Conservation (phyloP, 2,888 invertebrate genomes). For the Phaedon cochleariae region DNA sequence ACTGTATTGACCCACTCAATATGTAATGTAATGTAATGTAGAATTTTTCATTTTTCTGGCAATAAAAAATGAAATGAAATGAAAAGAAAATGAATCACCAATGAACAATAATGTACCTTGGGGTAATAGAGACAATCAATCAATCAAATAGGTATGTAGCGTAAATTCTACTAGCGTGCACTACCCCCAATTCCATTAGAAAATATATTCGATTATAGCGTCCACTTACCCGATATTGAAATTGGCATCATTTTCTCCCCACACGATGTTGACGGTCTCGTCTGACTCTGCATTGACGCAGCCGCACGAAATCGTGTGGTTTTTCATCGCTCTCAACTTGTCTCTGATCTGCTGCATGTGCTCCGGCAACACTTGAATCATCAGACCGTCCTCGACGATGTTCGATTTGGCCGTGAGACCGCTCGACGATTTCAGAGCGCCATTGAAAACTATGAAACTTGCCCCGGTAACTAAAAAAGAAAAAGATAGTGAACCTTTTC, state of each 20-base stretch:
- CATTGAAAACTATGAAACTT: slow-evolving; percentile 89
- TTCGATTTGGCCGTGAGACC: slow-evolving; percentile 84
- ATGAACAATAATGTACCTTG: too few species aligned
- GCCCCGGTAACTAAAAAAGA: slow-evolving; percentile 84
- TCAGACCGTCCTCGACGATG: slow-evolving; percentile 88
- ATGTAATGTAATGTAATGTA: too few species aligned
- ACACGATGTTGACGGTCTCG: slow-evolving; percentile 77
- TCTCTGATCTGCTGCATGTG: slow-evolving; percentile 76
- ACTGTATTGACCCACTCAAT: too few species aligned
- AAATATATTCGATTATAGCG: too few species aligned
- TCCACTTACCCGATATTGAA: slow-evolving; percentile 77
- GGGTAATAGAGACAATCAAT: too few species aligned
- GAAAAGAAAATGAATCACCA: too few species aligned
- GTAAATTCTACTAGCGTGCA: too few species aligned
- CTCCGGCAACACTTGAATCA: slow-evolving; percentile 80
- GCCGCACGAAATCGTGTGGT: slow-evolving; percentile 77
- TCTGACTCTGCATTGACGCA: slow-evolving; percentile 69
- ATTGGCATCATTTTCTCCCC: slow-evolving; percentile 79
- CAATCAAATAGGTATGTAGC: too few species aligned
- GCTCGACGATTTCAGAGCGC: slow-evolving; percentile 80
- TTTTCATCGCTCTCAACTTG: slow-evolving; percentile 77
- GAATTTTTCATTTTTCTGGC: too few species aligned
- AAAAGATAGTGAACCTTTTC: too few species aligned
- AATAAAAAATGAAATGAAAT: too few species aligned
- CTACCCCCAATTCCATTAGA: too few species aligned